Evolutionary conservation across 2,113 vertebrate genomes (phyloP).

Genomic region (Melanotaenia duboulayi): DNA sequence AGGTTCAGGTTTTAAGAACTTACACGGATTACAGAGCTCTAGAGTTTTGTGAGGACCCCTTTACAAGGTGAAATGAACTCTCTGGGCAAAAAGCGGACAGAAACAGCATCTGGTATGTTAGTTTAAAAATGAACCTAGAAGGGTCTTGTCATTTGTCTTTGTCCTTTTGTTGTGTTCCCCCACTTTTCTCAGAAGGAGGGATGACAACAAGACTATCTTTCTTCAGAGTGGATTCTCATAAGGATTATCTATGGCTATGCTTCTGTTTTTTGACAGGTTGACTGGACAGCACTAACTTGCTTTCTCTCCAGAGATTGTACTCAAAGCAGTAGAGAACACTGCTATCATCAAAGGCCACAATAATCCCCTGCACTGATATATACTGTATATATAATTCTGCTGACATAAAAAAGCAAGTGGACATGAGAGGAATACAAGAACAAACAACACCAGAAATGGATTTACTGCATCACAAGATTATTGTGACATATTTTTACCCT

Average conservation of each 20-base stretch:
- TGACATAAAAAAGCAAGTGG: slow-evolving; percentile 32
- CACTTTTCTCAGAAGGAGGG: slow-evolving; percentile 22
- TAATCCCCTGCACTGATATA: slow-evolving; percentile 53
- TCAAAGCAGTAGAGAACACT: slow-evolving; percentile 47
- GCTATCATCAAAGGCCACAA: slow-evolving; percentile 63
- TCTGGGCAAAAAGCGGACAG: slow-evolving; percentile 16
- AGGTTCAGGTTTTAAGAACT: slow-evolving; percentile 60
- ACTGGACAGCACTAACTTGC: slow-evolving; percentile 53
- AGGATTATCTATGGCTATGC: slow-evolving; percentile 60
- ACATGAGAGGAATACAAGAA: slow-evolving; percentile 27
- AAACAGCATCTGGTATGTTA: slow-evolving; percentile 38
- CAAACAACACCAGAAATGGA: background rate
- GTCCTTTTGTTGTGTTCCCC: slow-evolving; percentile 32
- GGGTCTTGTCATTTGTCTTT: slow-evolving; percentile 42
- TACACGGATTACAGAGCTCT: slow-evolving; percentile 54
- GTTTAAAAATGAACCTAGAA: slow-evolving; percentile 43
- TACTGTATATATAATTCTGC: slow-evolving; percentile 38
- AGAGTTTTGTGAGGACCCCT: slow-evolving; percentile 46
- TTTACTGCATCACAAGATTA: background rate
- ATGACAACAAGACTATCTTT: slow-evolving; percentile 32
- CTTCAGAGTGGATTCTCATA: slow-evolving; percentile 54
- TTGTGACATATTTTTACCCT: background rate
- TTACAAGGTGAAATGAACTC: slow-evolving; percentile 46
- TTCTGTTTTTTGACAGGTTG: slow-evolving; percentile 66
- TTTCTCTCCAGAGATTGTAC: slow-evolving; percentile 49